Conservation (phyloP, 2,888 invertebrate genomes). For the Idaea dimidiata region DNA sequence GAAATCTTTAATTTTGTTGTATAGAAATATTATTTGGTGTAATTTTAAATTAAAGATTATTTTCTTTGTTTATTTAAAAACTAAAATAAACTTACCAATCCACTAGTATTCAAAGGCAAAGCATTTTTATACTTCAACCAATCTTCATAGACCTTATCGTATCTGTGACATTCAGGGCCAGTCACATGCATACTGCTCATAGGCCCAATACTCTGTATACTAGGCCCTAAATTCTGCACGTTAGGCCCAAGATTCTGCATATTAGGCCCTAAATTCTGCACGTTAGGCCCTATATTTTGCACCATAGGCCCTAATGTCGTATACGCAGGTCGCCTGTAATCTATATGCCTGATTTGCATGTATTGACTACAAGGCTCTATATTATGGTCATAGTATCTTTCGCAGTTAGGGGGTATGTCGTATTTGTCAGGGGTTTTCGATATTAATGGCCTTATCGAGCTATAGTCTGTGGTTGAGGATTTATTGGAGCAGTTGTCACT, state of each 20-base stretch:
- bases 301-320: slow-evolving; percentile 46
- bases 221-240: slow-evolving; percentile 37
- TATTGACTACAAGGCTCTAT: slow-evolving; percentile 66
- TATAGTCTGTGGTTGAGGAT: slow-evolving; percentile 70
- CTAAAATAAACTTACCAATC: slow-evolving; percentile 58
- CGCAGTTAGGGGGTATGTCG: slow-evolving; percentile 57
- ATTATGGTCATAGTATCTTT: slow-evolving; percentile 62
- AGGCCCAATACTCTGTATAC: slow-evolving; percentile 51
- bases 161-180: slow-evolving; percentile 61
- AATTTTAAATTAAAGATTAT: no score
- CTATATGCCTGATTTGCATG: slow-evolving; percentile 65
- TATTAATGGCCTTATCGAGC: slow-evolving; percentile 65
- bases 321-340: slow-evolving; percentile 56
- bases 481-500: slow-evolving; percentile 73
- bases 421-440: slow-evolving; percentile 67
- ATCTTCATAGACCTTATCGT: slow-evolving; percentile 77
- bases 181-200: slow-evolving; percentile 51
- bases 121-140: slow-evolving; percentile 79
- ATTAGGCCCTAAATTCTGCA: slow-evolving; percentile 35
- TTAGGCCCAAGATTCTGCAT: slow-evolving; percentile 53
- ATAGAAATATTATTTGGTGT: no score
- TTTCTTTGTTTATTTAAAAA: background rate
- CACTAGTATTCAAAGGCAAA: slow-evolving; percentile 68
- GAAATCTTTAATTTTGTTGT: no score
- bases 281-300: slow-evolving; percentile 54